phyloP scores from a whole-genome alignment of 1,140 invertebrate species.

The Drosophila equinoxialis region DNA sequence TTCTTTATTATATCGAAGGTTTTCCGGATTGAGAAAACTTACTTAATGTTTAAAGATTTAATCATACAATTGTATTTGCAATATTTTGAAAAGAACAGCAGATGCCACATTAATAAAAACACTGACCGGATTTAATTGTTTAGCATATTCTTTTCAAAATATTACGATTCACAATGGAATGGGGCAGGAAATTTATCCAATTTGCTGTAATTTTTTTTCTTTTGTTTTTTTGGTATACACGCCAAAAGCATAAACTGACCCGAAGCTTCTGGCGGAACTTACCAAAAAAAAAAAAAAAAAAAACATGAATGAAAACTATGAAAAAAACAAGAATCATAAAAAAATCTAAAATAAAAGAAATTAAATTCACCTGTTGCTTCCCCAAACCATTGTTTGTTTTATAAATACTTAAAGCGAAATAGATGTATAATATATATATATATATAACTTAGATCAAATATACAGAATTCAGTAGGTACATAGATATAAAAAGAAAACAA shows the following conservation, averaged over 20 bases:
- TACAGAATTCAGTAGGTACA: slow-evolving; percentile 72
- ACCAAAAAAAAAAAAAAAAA: background rate
- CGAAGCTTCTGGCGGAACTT: slow-evolving; percentile 43
- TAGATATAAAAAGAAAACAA: slow-evolving; percentile 66
- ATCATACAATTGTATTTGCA: slow-evolving; percentile 12
- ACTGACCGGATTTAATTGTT: slow-evolving; percentile 63
- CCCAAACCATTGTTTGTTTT: background rate
- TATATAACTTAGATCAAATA: slow-evolving; percentile 68
- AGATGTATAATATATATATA: slow-evolving; percentile 9
- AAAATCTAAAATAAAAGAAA: background rate
- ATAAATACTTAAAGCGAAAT: slow-evolving; percentile 34
- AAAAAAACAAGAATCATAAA: background rate
- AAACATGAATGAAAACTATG: background rate
- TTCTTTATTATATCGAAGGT: slow-evolving; percentile 63
- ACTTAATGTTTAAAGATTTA: slow-evolving; percentile 40
- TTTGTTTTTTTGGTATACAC: slow-evolving; percentile 1
- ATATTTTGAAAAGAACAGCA: slow-evolving; percentile 72
- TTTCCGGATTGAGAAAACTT: slow-evolving; percentile 37
- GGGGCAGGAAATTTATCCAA: background rate
- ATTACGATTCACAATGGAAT: slow-evolving; percentile 32
- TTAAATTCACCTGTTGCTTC: background rate
- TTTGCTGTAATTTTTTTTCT: background rate
- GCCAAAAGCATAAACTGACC: slow-evolving; percentile 61
- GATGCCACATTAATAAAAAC: slow-evolving; percentile 45
- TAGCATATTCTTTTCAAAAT: slow-evolving; percentile 66